Percentiles rank a stretch among this genome's conserved stretches.
Evolutionary conservation across 2,888 invertebrate genomes (phyloP).

Genomic region (Epsilonema sp.): DNA sequence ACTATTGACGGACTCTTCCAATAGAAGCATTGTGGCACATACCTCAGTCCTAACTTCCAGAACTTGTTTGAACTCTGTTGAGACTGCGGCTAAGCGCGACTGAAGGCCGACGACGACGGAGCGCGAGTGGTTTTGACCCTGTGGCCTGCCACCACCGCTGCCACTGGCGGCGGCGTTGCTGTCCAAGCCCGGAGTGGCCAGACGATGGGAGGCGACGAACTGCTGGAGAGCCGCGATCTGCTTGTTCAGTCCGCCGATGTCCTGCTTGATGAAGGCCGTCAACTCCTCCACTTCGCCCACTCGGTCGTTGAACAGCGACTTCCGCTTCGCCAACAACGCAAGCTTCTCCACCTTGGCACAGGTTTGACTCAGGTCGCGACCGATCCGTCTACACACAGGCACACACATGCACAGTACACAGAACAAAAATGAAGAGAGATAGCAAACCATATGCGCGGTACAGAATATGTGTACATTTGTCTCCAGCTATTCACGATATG

Average conservation of each 20-base stretch:
- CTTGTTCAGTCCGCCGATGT: conserved; percentile 76
- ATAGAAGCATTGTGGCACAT: background rate
- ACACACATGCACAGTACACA: too few relatives aligned
- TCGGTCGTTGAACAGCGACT: conserved; percentile 86
- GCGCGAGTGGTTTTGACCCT: conserved; percentile 32
- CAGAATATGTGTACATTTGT: too few relatives aligned
- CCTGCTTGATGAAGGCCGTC: conserved; percentile 89
- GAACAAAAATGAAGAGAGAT: too few relatives aligned
- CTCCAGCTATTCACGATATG: too few relatives aligned
- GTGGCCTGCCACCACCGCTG: too few relatives aligned
- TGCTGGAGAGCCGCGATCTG: conserved; percentile 63
- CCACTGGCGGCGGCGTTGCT: too few relatives aligned
- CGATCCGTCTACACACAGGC: conserved; percentile 51
- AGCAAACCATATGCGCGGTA: too few relatives aligned
- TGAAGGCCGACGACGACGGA: conserved; percentile 62
- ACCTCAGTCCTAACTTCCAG: conserved; percentile 86
- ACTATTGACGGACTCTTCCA: background rate
- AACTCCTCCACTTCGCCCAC: conserved; percentile 88
- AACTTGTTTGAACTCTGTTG: conserved; percentile 88
- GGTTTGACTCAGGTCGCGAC: conserved; percentile 81
- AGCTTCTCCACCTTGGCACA: conserved; percentile 90
- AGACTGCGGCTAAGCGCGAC: conserved; percentile 86
- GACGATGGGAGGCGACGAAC: too few relatives aligned
- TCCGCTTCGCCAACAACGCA: conserved; percentile 76
- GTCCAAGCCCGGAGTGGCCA: too few relatives aligned